A percentile compares a stretch with the other conserved stretches of the same genome.
Conservation (phyloP, 2,888 invertebrate genomes). For the Pristionchus arcanus region DNA sequence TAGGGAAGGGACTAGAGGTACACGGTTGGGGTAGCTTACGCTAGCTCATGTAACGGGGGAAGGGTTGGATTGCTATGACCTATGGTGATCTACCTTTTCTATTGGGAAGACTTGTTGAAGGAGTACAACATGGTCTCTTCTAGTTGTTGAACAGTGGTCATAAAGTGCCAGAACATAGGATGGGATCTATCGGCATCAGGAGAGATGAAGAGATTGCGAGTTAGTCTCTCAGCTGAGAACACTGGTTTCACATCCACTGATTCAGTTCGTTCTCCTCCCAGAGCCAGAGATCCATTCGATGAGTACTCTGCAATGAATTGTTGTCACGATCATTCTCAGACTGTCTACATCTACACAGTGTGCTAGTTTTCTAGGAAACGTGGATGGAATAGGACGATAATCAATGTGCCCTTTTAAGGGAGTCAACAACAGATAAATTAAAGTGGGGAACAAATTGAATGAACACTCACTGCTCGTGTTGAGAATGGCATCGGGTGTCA, state of each 20-base stretch:
- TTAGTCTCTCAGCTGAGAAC: constrained; percentile 60
- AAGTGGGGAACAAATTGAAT: neutral
- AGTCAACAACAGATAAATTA: constrained; percentile 5
- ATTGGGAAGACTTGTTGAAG: constrained; percentile 31
- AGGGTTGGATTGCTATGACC: constrained; percentile 3
- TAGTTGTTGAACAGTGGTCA: constrained; percentile 71
- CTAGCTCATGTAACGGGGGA: constrained; percentile 10
- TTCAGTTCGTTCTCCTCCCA: neutral
- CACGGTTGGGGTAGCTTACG: constrained; percentile 10
- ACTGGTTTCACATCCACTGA: neutral
- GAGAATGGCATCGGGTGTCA: constrained; percentile 54
- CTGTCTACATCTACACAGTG: neutral
- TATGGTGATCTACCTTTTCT: constrained; percentile 19
- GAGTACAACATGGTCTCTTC: constrained; percentile 70
- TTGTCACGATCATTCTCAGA: neutral
- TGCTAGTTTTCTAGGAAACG: neutral
- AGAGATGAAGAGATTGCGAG: constrained; percentile 67
- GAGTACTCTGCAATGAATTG: constrained; percentile 54
- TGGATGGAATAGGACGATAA: neutral
- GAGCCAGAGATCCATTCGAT: constrained; percentile 29
- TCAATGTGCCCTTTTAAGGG: neutral
- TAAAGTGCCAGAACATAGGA: constrained; percentile 71
- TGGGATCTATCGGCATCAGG: constrained; percentile 69
- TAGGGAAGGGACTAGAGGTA: constrained; percentile 49
- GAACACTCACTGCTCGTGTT: constrained; percentile 44